Evolutionary conservation across 2,113 vertebrate genomes (phyloP), one percentile per base, ranked within the genome.

Genomic region (Pollimyrus isidori): DNA sequence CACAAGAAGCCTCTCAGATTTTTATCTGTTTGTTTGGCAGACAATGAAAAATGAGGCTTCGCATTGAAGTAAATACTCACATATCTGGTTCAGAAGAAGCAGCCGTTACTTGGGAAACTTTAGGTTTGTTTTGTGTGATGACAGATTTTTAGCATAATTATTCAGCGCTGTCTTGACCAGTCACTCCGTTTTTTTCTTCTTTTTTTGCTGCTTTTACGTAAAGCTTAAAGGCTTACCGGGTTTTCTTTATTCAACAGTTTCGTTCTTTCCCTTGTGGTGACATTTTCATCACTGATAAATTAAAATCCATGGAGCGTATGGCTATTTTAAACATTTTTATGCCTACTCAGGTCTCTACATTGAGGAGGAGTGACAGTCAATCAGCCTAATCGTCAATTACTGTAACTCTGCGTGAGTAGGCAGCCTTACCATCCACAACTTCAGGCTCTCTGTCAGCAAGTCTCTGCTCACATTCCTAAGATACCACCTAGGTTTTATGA

Each of bases 331-430:
- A 87, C 56, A 62, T 87, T 87, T 62, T 62, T 45, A 21, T 62
- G 87, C 87, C 87, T 87, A 87, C 49, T 87, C 85, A 52, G 49
- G 50, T 62, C 87, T 65, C n/a, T 52, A 13, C 52, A 53, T 65
- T 45, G 19, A 87, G 56, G 53, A 45, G 58, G 26, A 87, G 53
- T 87, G 87, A 87, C 87, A 87, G 87, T 62, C 87, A 45, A 65
- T 87, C 87, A 87, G 52, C 87, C 56, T 87, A 87, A 87, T 87
- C 56, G 35, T 62, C 87, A 87, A 62, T 87, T 65, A 87, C 87
- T 62, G 53, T 62, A 42, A 46, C 30, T 45, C 30, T 19, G 39
- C 19, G 19, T 65, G 87, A 58, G 23, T 6, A 87, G 87, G 56
- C 35, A 39, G 53, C 56, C n/a, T n/a, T 62, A 19, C 56, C 3